Base-by-base conservation (phyloP, 2,888 invertebrate species). In the Melanophora roralis region DNA sequence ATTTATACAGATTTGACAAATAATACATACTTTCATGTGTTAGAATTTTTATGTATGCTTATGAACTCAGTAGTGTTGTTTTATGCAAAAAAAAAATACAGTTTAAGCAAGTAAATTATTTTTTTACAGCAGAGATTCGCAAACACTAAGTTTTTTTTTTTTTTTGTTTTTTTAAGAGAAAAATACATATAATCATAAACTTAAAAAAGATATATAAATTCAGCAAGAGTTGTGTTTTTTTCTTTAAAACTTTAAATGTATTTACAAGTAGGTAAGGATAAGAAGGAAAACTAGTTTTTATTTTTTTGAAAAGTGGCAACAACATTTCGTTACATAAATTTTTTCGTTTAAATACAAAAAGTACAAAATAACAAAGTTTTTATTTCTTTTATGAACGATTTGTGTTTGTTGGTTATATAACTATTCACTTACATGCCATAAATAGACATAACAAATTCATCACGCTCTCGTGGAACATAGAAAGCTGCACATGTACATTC, bases 401-500 rank as follows among this genome's bases (percentile, higher is more conserved):
- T 23, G 38, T 19, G 34, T 19, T 12, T 38, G 34, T 55, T 55
- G 16, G 0, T 49, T 7, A 27, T 27, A 4, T 51, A n/a, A 9
- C 16, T 6, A 5, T 27, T 0, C 14, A n/a, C 34, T 67, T 74
- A 74, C 74, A 74, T 74, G 2, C 74, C 74, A 67, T 60, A 67
- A 45, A 74, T 51, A 9, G 74, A 74, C 59, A 74, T 59, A 34
- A 77, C 57, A 57, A 84, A 79, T 69, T 86, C 85, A 62, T 86
- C 86, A 14, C 86, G 82, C 79, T 84, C 85, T 72, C 92, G 92
- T 49, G 94, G 94, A 83, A 94, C 92, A 86, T 93, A 94, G 71
- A 94, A 89, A 32, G 92, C 91, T 55, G 92, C 93, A 85, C 93
- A 93, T 1, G 92, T 92, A 84, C 94, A 94, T 85, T 94, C 94